phyloP scores from a whole-genome alignment of 2,797 vertebrate genomes.

The Amazonetta brasiliensis region DNA sequence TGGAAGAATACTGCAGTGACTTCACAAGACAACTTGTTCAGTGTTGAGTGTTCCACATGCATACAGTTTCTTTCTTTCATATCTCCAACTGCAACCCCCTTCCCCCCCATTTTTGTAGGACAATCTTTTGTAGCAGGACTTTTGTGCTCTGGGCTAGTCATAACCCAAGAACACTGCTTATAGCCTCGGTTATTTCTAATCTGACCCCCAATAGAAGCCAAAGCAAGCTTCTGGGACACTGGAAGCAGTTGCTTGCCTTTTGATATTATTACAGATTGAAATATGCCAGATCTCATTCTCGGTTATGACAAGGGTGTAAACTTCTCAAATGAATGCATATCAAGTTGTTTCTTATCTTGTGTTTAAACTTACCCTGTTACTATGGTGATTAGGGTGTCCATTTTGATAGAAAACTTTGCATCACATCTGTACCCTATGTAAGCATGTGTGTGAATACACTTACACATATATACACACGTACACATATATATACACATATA shows the following conservation, averaged over 20 bases:
- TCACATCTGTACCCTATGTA: fast-evolving
- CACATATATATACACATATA: background rate
- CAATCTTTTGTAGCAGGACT: background rate
- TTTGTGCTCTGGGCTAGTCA: background rate
- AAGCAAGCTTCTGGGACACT: background rate
- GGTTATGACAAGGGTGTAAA: background rate
- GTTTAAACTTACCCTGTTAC: background rate
- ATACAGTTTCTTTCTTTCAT: background rate
- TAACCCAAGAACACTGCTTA: background rate
- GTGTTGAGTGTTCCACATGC: background rate
- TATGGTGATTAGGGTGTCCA: background rate
- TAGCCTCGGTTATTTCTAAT: background rate
- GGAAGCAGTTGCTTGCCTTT: background rate
- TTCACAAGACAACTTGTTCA: background rate
- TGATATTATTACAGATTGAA: constrained; percentile 38
- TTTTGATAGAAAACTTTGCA: background rate
- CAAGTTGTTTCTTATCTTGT: background rate
- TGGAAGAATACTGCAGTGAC: background rate
- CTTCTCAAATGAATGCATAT: background rate
- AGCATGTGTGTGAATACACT: background rate
- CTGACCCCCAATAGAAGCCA: background rate
- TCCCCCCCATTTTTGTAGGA: background rate
- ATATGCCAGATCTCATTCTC: constrained; percentile 10
- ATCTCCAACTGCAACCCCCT: fast-evolving
- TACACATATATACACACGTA: background rate